phyloP scores from a whole-genome alignment of 2,797 vertebrate species.

The Antrozous pallidus region DNA sequence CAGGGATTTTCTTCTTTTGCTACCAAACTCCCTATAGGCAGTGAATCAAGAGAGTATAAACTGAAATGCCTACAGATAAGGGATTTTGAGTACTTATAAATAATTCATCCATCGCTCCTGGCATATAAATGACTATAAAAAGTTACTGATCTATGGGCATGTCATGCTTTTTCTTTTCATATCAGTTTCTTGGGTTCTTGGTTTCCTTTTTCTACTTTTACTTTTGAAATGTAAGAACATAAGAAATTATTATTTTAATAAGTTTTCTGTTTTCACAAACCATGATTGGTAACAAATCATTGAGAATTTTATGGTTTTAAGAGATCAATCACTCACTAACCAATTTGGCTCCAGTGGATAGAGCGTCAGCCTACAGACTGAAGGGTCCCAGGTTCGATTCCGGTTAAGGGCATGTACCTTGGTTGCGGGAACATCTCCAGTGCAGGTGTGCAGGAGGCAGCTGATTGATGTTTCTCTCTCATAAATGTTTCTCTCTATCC shows the following conservation, averaged over 20 bases:
- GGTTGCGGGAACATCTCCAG: too few species aligned
- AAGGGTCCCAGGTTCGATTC: too few species aligned
- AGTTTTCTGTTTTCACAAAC: not conserved
- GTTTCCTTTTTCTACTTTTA: constrained; percentile 13
- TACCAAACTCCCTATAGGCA: constrained; percentile 48
- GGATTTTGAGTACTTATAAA: constrained; percentile 54
- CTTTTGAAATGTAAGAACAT: constrained; percentile 32
- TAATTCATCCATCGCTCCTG: constrained; percentile 39
- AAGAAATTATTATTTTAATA: constrained; percentile 34
- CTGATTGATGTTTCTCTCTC: too few species aligned
- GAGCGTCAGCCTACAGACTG: too few species aligned
- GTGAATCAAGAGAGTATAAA: constrained; percentile 44
- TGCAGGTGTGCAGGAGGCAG: too few species aligned
- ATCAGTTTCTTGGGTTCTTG: constrained; percentile 24
- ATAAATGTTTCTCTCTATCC: too few species aligned
- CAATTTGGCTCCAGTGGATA: too few species aligned
- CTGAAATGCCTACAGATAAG: constrained; percentile 21
- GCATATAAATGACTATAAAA: constrained; percentile 57
- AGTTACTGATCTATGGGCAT: constrained; percentile 27
- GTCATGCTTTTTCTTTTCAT: constrained; percentile 21
- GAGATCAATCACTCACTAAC: not conserved
- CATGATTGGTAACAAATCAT: constrained; percentile 2
- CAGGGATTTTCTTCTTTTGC: constrained; percentile 13
- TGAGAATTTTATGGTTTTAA: constrained; percentile 13
- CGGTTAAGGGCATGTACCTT: too few species aligned